Evolutionary conservation across 2,888 invertebrate species (phyloP), one percentile per base, ranked within the genome.

Genomic region (Macaria notata): DNA sequence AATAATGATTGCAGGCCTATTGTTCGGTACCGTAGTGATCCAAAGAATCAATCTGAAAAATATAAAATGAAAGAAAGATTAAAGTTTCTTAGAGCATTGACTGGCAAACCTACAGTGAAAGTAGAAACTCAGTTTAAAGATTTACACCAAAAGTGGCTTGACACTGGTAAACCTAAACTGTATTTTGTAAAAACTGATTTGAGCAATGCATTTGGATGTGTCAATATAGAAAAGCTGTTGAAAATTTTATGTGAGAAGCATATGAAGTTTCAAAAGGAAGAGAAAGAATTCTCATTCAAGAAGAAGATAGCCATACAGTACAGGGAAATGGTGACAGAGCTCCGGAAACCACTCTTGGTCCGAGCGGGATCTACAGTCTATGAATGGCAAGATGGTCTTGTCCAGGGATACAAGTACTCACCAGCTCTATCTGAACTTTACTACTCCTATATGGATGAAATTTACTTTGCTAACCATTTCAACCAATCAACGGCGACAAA

Each of bases 361-460:
- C 72, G 89, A 38, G 80, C 82, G 42, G 92, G 92, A 4, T 89
- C 89, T 3, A 85, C 90, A 7, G 72, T 88, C n/a, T 92, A 81
- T 68, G 79, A 85, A 69, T 92, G 92, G 92, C 86, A 74, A 49
- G 74, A 82, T 65, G 92, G 92, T 39, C 72, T 92, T 31, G 86
- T 92, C 1, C 92, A 92, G 67, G 92, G 92, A 1, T 90, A 91
- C 59, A 87, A 85, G 68, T 91, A 85, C 69, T 92, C 92, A 1
- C 92, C 92, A n/a, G 89, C 88, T 0, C 72, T 92, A 1, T 91
- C 90, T 0, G 92, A 92, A 67, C 69, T 92, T 4, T 92, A 90
- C 61, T 92, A 92, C 63, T 75, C 74, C 41, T 70, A 84, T 69
- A 69, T 89, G 61, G 92, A 92, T 74, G 68, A 81, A 51, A 51